Evolutionary conservation across 1,140 invertebrate species (phyloP).

Genomic region (Tetranychus cinnabarinus): DNA sequence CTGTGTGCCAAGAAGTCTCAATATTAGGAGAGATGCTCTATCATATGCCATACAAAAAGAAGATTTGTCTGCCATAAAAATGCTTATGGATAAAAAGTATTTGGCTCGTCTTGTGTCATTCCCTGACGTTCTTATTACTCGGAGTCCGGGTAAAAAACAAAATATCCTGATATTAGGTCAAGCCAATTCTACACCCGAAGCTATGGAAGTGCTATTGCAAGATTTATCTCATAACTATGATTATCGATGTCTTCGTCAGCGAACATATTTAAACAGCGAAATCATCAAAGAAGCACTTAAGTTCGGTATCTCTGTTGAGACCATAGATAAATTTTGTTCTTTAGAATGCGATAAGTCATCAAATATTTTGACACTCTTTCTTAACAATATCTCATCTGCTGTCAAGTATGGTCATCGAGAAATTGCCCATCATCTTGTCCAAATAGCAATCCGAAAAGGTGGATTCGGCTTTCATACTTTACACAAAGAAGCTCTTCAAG

Average conservation of each 20-base stretch:
- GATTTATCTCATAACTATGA: background rate
- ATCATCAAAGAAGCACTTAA: background rate
- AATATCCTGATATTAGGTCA: background rate
- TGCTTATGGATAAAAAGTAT: conserved; percentile 15
- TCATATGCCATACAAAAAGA: conserved; percentile 20
- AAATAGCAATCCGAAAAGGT: conserved; percentile 18
- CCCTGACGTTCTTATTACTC: background rate
- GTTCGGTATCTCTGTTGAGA: background rate
- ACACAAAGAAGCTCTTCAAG: conserved; percentile 22
- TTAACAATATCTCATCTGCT: conserved; percentile 16
- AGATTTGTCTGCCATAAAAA: conserved; percentile 17
- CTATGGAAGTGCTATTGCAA: background rate
- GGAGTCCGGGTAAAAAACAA: background rate
- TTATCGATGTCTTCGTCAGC: background rate
- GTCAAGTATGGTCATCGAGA: conserved; percentile 21
- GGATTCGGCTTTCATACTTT: conserved; percentile 22
- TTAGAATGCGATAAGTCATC: background rate
- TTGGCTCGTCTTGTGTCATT: conserved; percentile 15
- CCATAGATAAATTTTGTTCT: background rate
- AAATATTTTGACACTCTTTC: background rate
- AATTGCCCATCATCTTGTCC: conserved; percentile 21
- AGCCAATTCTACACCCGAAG: background rate
- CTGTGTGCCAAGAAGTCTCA: conserved; percentile 13
- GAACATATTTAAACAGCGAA: background rate
- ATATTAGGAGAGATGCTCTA: conserved; percentile 15